Evolutionary conservation across 2,113 vertebrate genomes (phyloP).

Genomic region (Saccopteryx leptura): DNA sequence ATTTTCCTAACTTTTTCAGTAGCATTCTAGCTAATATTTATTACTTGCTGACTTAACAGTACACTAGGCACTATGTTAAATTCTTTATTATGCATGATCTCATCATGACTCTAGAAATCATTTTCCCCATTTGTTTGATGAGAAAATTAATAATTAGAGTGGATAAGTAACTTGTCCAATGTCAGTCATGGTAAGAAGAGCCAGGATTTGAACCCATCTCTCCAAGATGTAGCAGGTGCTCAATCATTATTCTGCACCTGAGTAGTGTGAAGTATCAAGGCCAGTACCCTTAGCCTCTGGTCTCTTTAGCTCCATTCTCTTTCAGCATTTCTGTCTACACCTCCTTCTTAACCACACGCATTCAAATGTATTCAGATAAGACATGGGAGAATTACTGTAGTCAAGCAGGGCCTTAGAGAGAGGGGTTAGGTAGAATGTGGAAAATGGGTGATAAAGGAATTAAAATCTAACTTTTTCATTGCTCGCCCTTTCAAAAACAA

Average conservation of each 20-base stretch:
- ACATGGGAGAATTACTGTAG: not conserved
- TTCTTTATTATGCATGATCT: conserved; percentile 35
- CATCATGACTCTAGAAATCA: not conserved
- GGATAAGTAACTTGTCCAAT: not conserved
- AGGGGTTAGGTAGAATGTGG: not conserved
- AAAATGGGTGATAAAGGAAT: not conserved
- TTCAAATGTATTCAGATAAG: not conserved
- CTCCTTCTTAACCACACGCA: not conserved
- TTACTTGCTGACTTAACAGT: conserved; percentile 29
- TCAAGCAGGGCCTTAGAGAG: not conserved
- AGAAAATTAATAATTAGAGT: conserved; percentile 27
- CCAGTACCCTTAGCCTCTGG: not conserved
- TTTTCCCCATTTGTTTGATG: not conserved
- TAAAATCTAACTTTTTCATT: not conserved
- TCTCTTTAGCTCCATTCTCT: not conserved
- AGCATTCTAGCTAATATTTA: not conserved
- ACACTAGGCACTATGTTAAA: not conserved
- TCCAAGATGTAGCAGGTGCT: not conserved
- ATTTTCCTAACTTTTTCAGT: not conserved
- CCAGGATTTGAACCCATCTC: not conserved
- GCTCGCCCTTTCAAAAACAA: not conserved
- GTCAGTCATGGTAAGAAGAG: not conserved
- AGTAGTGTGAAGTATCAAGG: not conserved
- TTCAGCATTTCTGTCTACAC: not conserved
- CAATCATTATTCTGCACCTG: not conserved